Evolutionary conservation across 2,888 invertebrate genomes (phyloP).

Genomic region (Dasypogon diadema): DNA sequence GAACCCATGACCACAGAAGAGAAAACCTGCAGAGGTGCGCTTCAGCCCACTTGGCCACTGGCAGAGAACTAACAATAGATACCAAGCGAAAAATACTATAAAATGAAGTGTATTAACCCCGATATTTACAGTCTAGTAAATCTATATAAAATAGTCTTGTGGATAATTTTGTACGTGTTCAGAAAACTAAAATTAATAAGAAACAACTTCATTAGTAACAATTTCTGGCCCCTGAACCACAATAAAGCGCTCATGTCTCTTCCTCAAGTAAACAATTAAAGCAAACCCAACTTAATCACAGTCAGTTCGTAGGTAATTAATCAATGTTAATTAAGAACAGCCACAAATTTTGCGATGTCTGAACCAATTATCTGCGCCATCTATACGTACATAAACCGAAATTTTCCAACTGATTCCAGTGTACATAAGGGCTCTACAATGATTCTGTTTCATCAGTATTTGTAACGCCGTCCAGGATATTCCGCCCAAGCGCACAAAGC

Average conservation of each 20-base stretch:
- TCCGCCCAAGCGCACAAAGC: slow-evolving; percentile 2
- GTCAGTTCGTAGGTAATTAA: slow-evolving; percentile 58
- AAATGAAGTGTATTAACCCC: too few relatives aligned
- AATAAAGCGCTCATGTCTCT: not conserved
- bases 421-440: not conserved
- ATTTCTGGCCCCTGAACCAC: not conserved
- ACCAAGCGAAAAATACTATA: too few relatives aligned
- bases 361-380: slow-evolving; percentile 58
- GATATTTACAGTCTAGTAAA: too few relatives aligned
- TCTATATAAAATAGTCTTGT: too few relatives aligned
- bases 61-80: too few relatives aligned
- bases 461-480: slow-evolving; percentile 25
- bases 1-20: too few relatives aligned
- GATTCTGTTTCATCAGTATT: not conserved
- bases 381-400: slow-evolving; percentile 19
- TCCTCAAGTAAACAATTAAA: slow-evolving; percentile 37
- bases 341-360: slow-evolving; percentile 60
- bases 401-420: not conserved
- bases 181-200: too few relatives aligned
- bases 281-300: slow-evolving; percentile 49
- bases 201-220: too few relatives aligned
- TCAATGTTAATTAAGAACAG: slow-evolving; percentile 59
- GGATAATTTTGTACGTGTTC: too few relatives aligned
- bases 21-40: too few relatives aligned
- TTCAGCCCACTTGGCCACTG: too few relatives aligned